A percentile compares a stretch with the other conserved stretches of the same genome.
phyloP scores from a whole-genome alignment of 2,888 invertebrate species.

The Harpalus rubripes region DNA sequence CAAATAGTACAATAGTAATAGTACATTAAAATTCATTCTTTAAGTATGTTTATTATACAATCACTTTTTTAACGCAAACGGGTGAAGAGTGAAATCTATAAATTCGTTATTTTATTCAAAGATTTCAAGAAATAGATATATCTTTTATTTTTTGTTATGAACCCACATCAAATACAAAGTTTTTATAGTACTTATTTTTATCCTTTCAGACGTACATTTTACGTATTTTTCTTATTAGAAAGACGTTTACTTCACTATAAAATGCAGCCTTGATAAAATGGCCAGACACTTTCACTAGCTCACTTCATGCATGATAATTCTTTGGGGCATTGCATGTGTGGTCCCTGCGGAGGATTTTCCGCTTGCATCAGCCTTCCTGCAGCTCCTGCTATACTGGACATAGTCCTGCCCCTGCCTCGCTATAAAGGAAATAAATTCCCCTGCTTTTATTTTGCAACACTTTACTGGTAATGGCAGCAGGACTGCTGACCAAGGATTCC shows the following conservation, averaged over 20 bases:
- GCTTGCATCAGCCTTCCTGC: slow-evolving; percentile 43
- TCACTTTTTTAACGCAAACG: too few species aligned
- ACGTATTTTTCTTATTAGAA: neutral
- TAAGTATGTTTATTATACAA: too few species aligned
- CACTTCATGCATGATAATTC: slow-evolving; percentile 20
- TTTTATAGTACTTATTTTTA: neutral
- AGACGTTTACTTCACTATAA: neutral
- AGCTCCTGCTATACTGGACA: neutral
- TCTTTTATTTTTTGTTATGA: too few species aligned
- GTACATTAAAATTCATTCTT: too few species aligned
- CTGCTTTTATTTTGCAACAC: slow-evolving; percentile 49
- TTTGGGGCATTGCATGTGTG: neutral
- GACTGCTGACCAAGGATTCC: slow-evolving; percentile 12
- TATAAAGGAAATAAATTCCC: slow-evolving; percentile 46
- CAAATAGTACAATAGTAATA: too few species aligned
- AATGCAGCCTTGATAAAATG: neutral
- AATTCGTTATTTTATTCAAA: too few species aligned
- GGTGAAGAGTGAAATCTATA: too few species aligned
- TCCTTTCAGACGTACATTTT: too few species aligned
- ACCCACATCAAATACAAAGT: too few species aligned
- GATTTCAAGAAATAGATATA: too few species aligned
- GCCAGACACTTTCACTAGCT: neutral
- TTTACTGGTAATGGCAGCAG: slow-evolving; percentile 38
- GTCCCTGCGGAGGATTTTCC: neutral
- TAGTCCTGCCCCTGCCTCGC: neutral